Percentiles rank a stretch among this genome's conserved stretches.
Conservation (phyloP, 1,140 invertebrate species). For the Harpegnathos saltator region DNA sequence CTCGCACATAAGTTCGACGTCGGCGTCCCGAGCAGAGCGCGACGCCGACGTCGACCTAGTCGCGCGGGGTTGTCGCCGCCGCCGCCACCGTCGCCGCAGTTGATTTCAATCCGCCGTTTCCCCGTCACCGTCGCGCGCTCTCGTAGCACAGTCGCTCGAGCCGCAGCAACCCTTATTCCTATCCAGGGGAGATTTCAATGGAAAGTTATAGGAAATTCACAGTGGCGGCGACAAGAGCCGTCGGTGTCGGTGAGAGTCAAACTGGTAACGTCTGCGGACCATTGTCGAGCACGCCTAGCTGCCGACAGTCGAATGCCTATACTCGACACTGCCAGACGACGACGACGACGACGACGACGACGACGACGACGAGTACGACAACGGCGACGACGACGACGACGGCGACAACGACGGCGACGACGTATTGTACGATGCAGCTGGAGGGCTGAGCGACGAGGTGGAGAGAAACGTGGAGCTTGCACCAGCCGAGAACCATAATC, state of each 20-base stretch:
- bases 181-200: slow-evolving; percentile 77
- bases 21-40: slow-evolving; percentile 3
- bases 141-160: slow-evolving; percentile 17
- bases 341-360: slow-evolving; percentile 40
- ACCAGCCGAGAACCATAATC: slow-evolving; percentile 57
- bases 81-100: too few relatives aligned
- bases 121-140: slow-evolving; percentile 2
- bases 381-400: slow-evolving; percentile 53
- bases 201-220: slow-evolving; percentile 81
- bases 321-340: slow-evolving; percentile 61
- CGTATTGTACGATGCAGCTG: slow-evolving; percentile 61
- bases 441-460: slow-evolving; percentile 48
- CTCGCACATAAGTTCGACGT: slow-evolving; percentile 50
- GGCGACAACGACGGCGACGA: slow-evolving; percentile 27
- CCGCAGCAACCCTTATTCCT: slow-evolving; percentile 71
- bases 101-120: slow-evolving; percentile 66
- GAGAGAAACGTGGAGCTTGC: slow-evolving; percentile 31
- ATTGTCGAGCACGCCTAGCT: slow-evolving; percentile 72
- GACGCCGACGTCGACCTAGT: slow-evolving; percentile 27
- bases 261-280: slow-evolving; percentile 74
- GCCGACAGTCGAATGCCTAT: slow-evolving; percentile 67
- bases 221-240: slow-evolving; percentile 72
- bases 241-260: slow-evolving; percentile 73
- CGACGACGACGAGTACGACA: slow-evolving; percentile 37
- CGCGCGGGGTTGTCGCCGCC: slow-evolving; percentile 20